Evolutionary conservation across 2,888 invertebrate species (phyloP).

Genomic region (Linnaemya vulpina): DNA sequence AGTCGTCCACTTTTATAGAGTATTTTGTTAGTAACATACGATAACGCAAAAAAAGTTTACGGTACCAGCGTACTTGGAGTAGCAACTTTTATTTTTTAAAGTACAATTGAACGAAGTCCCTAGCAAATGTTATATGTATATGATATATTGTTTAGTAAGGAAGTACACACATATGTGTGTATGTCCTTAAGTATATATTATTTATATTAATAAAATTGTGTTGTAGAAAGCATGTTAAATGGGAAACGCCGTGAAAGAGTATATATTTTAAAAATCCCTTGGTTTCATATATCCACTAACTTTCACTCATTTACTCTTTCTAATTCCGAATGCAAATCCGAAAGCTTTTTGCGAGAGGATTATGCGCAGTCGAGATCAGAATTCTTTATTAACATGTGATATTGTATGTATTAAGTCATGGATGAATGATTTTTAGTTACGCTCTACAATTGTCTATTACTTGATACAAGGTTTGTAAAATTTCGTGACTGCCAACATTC

Average conservation of each 20-base stretch:
- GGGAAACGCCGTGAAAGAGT: not conserved
- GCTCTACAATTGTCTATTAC: conserved; percentile 38
- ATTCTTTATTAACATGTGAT: conserved; percentile 9
- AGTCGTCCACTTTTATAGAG: too few relatives aligned
- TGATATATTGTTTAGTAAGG: too few relatives aligned
- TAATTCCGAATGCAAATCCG: not conserved
- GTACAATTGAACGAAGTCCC: too few relatives aligned
- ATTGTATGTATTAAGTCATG: conserved; percentile 10
- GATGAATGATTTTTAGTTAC: conserved; percentile 21
- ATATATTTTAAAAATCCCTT: too few relatives aligned
- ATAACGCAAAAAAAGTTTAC: too few relatives aligned
- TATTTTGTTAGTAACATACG: too few relatives aligned
- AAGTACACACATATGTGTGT: too few relatives aligned
- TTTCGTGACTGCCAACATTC: conserved; percentile 62
- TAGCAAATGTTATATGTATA: too few relatives aligned
- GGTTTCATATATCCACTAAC: not conserved
- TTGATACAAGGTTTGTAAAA: conserved; percentile 29
- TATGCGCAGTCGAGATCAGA: too few relatives aligned
- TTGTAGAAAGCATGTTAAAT: not conserved
- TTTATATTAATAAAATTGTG: not conserved
- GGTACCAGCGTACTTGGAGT: too few relatives aligned
- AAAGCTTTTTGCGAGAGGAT: not conserved
- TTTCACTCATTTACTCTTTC: not conserved
- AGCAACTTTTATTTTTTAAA: too few relatives aligned
- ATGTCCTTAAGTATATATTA: too few relatives aligned